phyloP scores from a whole-genome alignment of 2,888 invertebrate species.

The Biston betularia region DNA sequence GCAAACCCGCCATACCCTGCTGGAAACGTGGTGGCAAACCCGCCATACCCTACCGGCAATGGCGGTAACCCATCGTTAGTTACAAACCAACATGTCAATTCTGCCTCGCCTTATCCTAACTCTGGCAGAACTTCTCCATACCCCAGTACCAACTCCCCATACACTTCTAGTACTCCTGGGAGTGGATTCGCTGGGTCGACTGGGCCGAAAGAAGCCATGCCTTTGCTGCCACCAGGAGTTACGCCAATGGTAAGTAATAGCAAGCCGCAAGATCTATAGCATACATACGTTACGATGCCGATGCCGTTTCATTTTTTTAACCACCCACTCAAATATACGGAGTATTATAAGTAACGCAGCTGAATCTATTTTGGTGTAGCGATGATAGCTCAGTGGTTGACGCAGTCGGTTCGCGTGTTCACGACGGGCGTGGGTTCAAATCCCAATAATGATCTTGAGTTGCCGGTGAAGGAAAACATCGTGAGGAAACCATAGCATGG shows the following conservation, averaged over 20 bases:
- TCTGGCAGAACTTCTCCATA: constrained; percentile 17
- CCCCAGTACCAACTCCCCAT: constrained; percentile 11
- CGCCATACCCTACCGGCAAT: constrained; percentile 9
- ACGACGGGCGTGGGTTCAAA: no score
- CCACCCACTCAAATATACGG: no score
- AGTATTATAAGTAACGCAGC: no score
- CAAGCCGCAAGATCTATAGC: neutral
- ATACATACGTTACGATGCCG: no score
- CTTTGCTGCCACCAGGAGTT: constrained; percentile 55
- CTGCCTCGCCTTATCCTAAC: constrained; percentile 32
- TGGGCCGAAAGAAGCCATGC: constrained; percentile 42
- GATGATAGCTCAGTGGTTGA: no score
- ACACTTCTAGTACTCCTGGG: constrained; percentile 19
- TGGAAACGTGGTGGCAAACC: neutral
- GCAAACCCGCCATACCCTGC: neutral
- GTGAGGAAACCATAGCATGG: no score
- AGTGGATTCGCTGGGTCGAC: constrained; percentile 50
- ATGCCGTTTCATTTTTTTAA: no score
- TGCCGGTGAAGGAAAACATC: no score
- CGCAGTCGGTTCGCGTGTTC: no score
- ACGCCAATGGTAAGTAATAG: constrained; percentile 55
- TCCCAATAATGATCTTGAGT: no score
- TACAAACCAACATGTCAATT: constrained; percentile 12
- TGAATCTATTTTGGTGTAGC: no score
- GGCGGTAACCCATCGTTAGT: constrained; percentile 8